Percentiles rank a stretch among this genome's conserved stretches.
Evolutionary conservation across 2,888 invertebrate genomes (phyloP).

Genomic region (Coelopa pilipes): DNA sequence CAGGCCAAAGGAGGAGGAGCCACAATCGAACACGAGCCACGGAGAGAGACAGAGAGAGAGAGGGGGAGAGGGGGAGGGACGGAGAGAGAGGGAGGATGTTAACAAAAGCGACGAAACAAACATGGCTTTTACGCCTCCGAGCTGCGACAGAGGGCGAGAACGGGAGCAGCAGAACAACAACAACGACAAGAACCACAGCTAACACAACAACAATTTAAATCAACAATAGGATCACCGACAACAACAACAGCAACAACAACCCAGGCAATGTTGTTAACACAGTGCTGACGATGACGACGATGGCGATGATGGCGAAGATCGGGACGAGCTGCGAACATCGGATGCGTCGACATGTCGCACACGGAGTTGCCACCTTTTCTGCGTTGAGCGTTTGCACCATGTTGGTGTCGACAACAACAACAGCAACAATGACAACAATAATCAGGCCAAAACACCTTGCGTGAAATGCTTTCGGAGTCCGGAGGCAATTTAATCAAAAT

Average conservation of each 20-base stretch:
- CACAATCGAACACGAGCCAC: background rate
- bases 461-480: too few species aligned
- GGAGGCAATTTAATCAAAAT: too few species aligned
- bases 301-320: too few species aligned
- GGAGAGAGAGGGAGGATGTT: background rate
- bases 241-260: background rate
- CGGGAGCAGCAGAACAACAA: background rate
- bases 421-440: too few species aligned
- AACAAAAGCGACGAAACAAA: background rate
- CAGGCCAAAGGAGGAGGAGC: background rate
- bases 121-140: constrained; percentile 6
- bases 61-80: background rate
- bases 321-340: background rate
- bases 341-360: background rate
- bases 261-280: too few species aligned
- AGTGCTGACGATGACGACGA: too few species aligned
- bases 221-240: constrained; percentile 38
- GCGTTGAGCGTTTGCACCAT: too few species aligned
- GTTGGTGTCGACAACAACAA: too few species aligned
- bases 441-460: too few species aligned
- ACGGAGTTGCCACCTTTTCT: too few species aligned
- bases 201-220: constrained; percentile 24
- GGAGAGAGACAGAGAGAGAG: too few species aligned
- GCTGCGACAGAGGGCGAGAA: background rate
- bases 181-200: background rate